Evolutionary conservation across 2,113 vertebrate genomes (phyloP).

Genomic region (Otis tarda): DNA sequence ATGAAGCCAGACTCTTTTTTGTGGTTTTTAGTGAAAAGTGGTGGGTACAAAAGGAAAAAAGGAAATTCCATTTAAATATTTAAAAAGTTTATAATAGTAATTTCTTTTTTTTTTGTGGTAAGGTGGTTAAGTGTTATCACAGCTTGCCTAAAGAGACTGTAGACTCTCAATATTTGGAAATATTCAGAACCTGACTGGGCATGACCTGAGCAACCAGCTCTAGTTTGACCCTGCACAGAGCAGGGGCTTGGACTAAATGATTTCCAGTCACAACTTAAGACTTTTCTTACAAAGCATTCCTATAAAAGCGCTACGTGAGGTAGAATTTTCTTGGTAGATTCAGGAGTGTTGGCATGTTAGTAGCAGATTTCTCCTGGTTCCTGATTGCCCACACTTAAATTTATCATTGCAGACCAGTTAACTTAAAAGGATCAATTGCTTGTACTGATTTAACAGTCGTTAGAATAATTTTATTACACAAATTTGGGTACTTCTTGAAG

Average conservation of each 20-base stretch:
- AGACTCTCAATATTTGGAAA: not conserved
- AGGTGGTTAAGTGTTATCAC: not conserved
- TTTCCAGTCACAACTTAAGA: not conserved
- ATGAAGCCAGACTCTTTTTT: not conserved
- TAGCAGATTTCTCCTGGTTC: not conserved
- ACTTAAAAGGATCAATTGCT: not conserved
- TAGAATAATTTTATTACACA: not conserved
- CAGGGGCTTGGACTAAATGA: not conserved
- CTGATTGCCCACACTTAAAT: not conserved
- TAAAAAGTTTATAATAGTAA: not conserved
- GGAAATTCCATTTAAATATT: not conserved
- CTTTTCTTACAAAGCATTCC: not conserved
- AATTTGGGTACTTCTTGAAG: not conserved
- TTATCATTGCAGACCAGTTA: not conserved
- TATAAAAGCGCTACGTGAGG: not conserved
- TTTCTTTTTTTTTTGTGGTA: not conserved
- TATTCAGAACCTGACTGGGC: fast-evolving
- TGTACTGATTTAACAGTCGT: not conserved
- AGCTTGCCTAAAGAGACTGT: not conserved
- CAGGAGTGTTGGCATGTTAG: not conserved
- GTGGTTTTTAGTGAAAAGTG: not conserved
- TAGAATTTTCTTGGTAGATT: not conserved
- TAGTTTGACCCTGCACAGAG: not conserved
- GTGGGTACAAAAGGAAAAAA: not conserved
- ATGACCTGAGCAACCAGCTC: not conserved